These are phyloP conservation scores for Gorsachius goisagi DNA, from an alignment of 2,113 vertebrate species.

Conservation along the genomic window DNA sequence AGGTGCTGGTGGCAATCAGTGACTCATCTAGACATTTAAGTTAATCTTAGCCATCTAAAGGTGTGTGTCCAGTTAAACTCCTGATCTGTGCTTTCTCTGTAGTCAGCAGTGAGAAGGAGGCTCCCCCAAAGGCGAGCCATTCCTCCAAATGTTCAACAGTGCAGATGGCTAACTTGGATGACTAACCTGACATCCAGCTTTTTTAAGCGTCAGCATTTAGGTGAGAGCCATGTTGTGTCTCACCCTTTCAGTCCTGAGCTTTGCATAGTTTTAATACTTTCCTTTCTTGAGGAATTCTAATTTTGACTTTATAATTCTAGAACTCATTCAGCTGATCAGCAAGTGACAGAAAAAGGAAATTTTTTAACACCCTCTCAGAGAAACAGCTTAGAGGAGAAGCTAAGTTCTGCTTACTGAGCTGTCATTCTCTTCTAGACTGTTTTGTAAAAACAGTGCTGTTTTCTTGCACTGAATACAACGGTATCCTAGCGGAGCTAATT, in stretches of 20 bases:
- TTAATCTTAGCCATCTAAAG: not conserved
- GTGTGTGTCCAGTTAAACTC: not conserved
- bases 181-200: not conserved
- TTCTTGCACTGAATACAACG: not conserved
- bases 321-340: not conserved
- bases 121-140: not conserved
- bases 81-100: not conserved
- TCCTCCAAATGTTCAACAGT: not conserved
- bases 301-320: not conserved
- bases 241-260: not conserved
- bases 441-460: not conserved
- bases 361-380: not conserved
- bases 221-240: not conserved
- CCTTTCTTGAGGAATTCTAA: not conserved
- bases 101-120: not conserved
- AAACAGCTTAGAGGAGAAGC: not conserved
- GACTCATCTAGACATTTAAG: not conserved
- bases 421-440: not conserved
- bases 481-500: not conserved
- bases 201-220: not conserved
- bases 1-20: not conserved
- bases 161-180: not conserved
- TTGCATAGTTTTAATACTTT: not conserved
- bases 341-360: not conserved
- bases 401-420: not conserved